Evolutionary conservation across 53 echinoderm and acorn worm genomes (phyloP).

Genomic region (Luidia sarsii): DNA sequence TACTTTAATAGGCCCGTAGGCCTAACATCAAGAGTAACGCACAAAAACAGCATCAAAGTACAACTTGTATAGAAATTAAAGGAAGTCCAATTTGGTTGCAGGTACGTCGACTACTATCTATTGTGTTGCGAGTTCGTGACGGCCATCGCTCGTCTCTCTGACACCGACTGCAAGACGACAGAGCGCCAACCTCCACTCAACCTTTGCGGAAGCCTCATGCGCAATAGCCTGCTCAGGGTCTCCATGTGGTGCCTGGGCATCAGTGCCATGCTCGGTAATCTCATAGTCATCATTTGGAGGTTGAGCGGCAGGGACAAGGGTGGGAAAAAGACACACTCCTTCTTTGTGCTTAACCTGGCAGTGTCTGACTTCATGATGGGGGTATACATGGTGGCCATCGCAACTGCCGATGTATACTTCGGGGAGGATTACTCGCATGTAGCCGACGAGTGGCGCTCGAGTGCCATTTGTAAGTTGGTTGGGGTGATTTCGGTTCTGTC

Average conservation of each 20-base stretch:
- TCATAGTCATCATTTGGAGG: conserved; percentile 28
- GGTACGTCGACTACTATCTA: too few relatives aligned
- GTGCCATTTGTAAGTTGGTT: conserved; percentile 33
- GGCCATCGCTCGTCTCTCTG: neutral
- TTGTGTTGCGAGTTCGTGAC: too few relatives aligned
- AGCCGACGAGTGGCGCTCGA: conserved; percentile 49
- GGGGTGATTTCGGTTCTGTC: too few relatives aligned
- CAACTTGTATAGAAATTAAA: neutral
- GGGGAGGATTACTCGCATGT: conserved; percentile 33
- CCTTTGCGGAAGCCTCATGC: too few relatives aligned
- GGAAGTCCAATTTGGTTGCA: too few relatives aligned
- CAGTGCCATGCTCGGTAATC: conserved; percentile 58
- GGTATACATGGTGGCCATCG: conserved; percentile 49
- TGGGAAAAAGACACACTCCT: conserved; percentile 18
- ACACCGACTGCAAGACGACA: neutral
- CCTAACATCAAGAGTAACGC: conserved; percentile 1
- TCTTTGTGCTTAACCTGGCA: too few relatives aligned
- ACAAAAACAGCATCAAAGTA: conserved; percentile 17
- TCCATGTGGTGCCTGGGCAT: too few relatives aligned
- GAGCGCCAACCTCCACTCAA: too few relatives aligned
- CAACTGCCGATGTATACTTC: too few relatives aligned
- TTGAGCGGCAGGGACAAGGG: conserved; percentile 3
- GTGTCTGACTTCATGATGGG: conserved; percentile 63
- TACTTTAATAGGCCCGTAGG: neutral
- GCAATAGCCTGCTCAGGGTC: too few relatives aligned